Percentiles rank a stretch among this genome's conserved stretches.
Conservation (phyloP, 1,140 invertebrate species). For the Neodiprion virginianus region DNA sequence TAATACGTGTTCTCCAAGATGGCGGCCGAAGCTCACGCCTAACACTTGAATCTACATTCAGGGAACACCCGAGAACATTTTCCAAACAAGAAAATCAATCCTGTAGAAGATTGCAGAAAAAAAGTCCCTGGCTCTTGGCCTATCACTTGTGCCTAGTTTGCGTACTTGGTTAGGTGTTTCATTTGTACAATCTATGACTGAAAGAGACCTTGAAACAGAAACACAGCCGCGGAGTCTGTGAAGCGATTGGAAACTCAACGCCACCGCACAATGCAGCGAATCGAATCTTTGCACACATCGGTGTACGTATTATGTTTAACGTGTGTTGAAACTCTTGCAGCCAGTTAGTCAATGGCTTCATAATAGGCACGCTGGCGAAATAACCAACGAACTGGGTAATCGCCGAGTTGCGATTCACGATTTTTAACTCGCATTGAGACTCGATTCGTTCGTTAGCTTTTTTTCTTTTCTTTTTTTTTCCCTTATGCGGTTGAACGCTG, state of each 20-base stretch:
- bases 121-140: too few relatives aligned
- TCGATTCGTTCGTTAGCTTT: not conserved
- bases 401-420: not conserved
- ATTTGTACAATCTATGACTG: not conserved
- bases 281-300: not conserved
- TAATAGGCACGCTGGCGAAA: not conserved
- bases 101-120: too few relatives aligned
- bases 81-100: too few relatives aligned
- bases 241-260: not conserved
- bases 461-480: too few relatives aligned
- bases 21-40: too few relatives aligned
- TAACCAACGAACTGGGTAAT: not conserved
- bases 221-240: not conserved
- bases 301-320: not conserved
- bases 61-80: too few relatives aligned
- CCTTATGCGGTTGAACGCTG: too few relatives aligned
- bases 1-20: too few relatives aligned
- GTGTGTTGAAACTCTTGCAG: conserved; percentile 2
- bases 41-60: too few relatives aligned
- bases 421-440: not conserved
- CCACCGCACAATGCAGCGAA: not conserved
- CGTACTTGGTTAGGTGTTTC: too few relatives aligned
- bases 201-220: not conserved
- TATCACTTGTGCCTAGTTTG: too few relatives aligned
- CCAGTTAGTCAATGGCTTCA: conserved; percentile 4